phyloP scores from a whole-genome alignment of 1,140 invertebrate genomes.

The Aphelenchoides avenae region DNA sequence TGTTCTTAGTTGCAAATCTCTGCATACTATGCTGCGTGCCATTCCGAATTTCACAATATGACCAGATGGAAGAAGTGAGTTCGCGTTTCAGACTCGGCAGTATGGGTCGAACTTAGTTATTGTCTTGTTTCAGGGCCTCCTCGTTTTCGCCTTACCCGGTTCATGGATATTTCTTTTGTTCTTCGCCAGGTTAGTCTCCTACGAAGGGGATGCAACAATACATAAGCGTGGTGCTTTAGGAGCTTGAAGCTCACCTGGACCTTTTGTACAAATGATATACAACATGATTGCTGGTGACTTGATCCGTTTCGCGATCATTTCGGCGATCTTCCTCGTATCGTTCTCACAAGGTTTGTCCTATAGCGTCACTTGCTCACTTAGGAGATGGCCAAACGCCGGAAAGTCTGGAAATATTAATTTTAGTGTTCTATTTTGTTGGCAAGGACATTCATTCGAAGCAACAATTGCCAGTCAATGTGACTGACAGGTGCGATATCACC shows the following conservation, averaged over 20 bases:
- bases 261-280: slow-evolving; percentile 97
- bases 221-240: slow-evolving; percentile 64
- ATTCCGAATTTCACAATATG: slow-evolving; percentile 71
- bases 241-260: slow-evolving; percentile 85
- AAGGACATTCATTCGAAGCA: slow-evolving; percentile 73
- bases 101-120: too few species aligned
- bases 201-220: neutral
- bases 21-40: slow-evolving; percentile 87
- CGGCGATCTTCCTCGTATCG: slow-evolving; percentile 82
- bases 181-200: slow-evolving; percentile 79
- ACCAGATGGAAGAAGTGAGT: slow-evolving; percentile 80
- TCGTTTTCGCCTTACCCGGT: slow-evolving; percentile 84
- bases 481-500: slow-evolving; percentile 59
- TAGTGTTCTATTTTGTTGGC: slow-evolving; percentile 90
- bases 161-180: slow-evolving; percentile 97
- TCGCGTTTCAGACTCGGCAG: too few species aligned
- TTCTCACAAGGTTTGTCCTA: slow-evolving; percentile 73
- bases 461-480: slow-evolving; percentile 62
- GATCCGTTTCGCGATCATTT: slow-evolving; percentile 94
- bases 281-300: slow-evolving; percentile 95
- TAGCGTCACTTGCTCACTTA: neutral
- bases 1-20: slow-evolving; percentile 86
- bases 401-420: slow-evolving; percentile 25
- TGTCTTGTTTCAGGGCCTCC: too few species aligned
- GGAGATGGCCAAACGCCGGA: slow-evolving; percentile 3